phyloP scores from a whole-genome alignment of 1,140 invertebrate species.

The Neoseiulus cucumeris region DNA sequence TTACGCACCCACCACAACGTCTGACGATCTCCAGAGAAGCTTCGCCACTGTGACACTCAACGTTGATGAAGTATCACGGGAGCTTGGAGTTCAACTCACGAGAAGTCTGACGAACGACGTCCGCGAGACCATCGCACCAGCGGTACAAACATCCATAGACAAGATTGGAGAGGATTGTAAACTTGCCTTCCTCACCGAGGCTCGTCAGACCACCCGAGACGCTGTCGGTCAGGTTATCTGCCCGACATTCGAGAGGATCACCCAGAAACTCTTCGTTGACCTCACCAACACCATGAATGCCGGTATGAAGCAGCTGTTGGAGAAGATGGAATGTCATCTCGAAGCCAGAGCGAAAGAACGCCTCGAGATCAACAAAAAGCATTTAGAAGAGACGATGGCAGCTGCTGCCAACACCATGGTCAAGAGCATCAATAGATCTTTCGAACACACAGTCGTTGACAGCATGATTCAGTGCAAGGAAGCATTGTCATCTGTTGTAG shows the following conservation, averaged over 20 bases:
- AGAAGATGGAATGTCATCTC: neutral
- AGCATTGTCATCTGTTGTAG: neutral
- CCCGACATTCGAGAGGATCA: neutral
- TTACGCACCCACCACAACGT: neutral
- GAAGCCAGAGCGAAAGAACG: neutral
- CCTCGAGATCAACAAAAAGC: neutral
- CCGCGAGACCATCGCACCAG: neutral
- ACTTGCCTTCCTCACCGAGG: conserved; percentile 8
- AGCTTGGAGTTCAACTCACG: neutral
- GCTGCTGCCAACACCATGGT: neutral
- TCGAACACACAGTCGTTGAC: neutral
- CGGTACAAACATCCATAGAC: neutral
- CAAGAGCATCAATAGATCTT: neutral
- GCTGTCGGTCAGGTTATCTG: conserved; percentile 6
- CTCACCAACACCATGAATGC: neutral
- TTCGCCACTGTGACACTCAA: neutral
- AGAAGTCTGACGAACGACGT: conserved; percentile 4
- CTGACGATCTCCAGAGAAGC: neutral
- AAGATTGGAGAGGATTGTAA: conserved; percentile 8
- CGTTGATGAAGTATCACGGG: neutral
- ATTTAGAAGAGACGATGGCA: neutral
- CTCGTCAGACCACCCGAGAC: conserved; percentile 1
- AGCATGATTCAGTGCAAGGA: neutral
- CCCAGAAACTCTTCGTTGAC: neutral
- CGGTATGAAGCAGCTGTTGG: neutral